Evolutionary conservation across 1,140 invertebrate genomes (phyloP), one percentile per base, ranked within the genome.

Genomic region (Holcopasites calliopsidis): DNA sequence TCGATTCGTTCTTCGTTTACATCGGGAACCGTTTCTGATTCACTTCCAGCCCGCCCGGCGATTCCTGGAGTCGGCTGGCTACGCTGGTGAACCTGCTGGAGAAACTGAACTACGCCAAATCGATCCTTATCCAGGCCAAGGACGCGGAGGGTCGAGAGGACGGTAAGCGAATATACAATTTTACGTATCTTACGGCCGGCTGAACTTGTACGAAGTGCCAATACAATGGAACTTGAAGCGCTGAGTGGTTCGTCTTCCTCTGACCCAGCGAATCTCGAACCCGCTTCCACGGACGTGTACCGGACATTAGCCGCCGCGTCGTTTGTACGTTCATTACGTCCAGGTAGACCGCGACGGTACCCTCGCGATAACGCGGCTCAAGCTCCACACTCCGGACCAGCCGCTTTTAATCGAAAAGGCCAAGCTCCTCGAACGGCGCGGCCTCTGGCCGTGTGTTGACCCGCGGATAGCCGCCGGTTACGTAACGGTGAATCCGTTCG

Each of bases 61-160:
- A 97, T 90, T 94, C 95, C 2, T 97, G 96, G 96, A 93, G 92
- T 78, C 93, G 94, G 87, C 89, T 97, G 52, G 96, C 96, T 18
- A 93, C 94, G 33, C 92, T 97, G 75, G 96, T 97, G 87, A 95
- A 96, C 85, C 92, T 95, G 49, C 88, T 96, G 76, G 94, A 95
- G 88, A 93, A 93, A 84, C 89, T 96, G 33, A 93, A 95, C 78
- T 93, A 94, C 80, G 92, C 93, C 72, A 88, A 91, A 62, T 77
- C 86, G 72, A 79, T 88, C 4, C 50, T 92, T 35, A 90, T 92
- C 33, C 85, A 87, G 31, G 78, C 84, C 18, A 87, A 87, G 71
- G 87, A 87, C 42, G 86, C 83, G 16, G 79, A 84, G 33, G 85
- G 79, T 57, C 88, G 89, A 21, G 82, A 85, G 26, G 88, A 89